These are phyloP conservation scores for Aurelia sp. DNA, from an alignment of 30 jellyfish, hydroid and myxozoan genomes.

Conservation along the genomic window DNA sequence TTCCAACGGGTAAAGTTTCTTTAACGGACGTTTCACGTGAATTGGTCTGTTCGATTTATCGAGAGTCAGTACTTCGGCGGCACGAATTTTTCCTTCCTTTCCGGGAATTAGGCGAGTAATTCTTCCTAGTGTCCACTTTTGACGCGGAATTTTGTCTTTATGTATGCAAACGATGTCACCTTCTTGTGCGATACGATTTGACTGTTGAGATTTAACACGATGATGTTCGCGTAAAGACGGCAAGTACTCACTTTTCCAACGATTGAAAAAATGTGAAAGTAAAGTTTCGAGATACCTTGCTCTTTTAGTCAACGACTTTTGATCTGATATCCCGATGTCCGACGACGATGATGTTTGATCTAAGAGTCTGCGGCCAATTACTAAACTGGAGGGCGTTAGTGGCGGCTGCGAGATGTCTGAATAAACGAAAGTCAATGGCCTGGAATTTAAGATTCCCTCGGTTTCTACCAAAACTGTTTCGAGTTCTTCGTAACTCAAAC, in stretches of 20 bases:
- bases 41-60: neutral
- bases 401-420: constrained; percentile 21
- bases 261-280: constrained; percentile 6
- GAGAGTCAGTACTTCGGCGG: neutral
- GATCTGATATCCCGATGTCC: constrained; percentile 15
- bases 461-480: constrained; percentile 37
- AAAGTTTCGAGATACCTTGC: constrained; percentile 2
- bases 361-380: constrained; percentile 20
- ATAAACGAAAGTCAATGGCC: constrained; percentile 25
- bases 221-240: constrained; percentile 43
- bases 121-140: neutral
- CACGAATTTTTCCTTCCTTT: neutral
- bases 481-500: constrained; percentile 23
- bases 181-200: neutral
- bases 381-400: neutral
- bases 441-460: constrained; percentile 19
- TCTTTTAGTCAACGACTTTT: constrained; percentile 17
- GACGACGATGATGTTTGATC: neutral
- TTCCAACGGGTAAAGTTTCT: constrained; percentile 6
- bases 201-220: neutral
- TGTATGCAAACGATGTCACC: neutral
- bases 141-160: neutral
- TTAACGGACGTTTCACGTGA: neutral
- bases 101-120: neutral
- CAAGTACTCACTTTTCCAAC: constrained; percentile 46